Evolutionary conservation across 1,140 invertebrate genomes (phyloP).

Genomic region (Gonatopus flavifemur): DNA sequence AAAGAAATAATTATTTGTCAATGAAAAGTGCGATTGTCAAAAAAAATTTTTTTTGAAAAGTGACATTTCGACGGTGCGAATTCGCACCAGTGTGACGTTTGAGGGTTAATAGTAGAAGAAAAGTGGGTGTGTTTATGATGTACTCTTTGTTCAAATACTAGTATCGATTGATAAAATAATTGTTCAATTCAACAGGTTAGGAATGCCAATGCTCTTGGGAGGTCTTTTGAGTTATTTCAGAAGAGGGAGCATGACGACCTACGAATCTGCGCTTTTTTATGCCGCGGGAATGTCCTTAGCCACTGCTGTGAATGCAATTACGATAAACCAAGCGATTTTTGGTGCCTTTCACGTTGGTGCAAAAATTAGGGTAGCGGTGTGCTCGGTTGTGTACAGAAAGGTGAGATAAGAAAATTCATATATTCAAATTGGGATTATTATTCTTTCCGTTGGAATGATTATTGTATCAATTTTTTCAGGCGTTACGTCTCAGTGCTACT

Average conservation of each 20-base stretch:
- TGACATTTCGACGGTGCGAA: no score
- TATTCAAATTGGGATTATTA: no score
- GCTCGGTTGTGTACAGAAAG: slow-evolving; percentile 71
- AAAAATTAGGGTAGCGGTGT: slow-evolving; percentile 63
- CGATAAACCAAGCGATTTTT: slow-evolving; percentile 65
- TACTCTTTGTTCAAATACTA: no score
- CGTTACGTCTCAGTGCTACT: slow-evolving; percentile 64
- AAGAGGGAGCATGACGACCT: slow-evolving; percentile 38
- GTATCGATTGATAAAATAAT: no score
- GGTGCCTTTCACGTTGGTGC: slow-evolving; percentile 64
- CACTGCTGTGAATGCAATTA: slow-evolving; percentile 57
- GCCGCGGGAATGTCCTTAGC: slow-evolving; percentile 63
- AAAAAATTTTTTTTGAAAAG: no score
- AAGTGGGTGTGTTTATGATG: no score
- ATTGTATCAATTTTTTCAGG: slow-evolving; percentile 46
- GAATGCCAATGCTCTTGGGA: slow-evolving; percentile 60
- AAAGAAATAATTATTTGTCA: no score
- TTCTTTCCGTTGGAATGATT: no score
- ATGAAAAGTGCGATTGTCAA: no score
- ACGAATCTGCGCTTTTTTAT: slow-evolving; percentile 59
- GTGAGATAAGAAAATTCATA: slow-evolving; percentile 41
- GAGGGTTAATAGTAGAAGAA: no score
- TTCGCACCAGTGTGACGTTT: no score
- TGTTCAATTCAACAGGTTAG: no score
- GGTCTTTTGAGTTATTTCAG: slow-evolving; percentile 60